Conservation (phyloP, 2,113 vertebrate genomes). For the Sciurus niger region DNA sequence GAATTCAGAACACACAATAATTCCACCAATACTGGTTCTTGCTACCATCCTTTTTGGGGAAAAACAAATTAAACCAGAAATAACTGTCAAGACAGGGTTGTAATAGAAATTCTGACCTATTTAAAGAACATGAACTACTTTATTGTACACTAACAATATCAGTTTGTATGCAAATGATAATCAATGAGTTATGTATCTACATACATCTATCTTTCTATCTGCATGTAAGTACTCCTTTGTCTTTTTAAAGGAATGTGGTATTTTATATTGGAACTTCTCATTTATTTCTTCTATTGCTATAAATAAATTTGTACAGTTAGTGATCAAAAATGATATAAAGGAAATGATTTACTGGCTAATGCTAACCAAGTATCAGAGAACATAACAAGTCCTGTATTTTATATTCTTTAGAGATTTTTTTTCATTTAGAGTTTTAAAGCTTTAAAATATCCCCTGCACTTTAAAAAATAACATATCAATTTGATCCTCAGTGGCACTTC, state of each 20-base stretch:
- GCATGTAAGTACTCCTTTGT: constrained; percentile 61
- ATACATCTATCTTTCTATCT: background rate
- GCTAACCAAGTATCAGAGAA: background rate
- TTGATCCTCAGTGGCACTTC: background rate
- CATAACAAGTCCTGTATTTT: background rate
- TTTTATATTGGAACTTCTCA: constrained; percentile 40
- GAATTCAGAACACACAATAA: background rate
- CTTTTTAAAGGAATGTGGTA: constrained; percentile 15
- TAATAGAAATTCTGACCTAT: constrained; percentile 20
- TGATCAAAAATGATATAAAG: background rate
- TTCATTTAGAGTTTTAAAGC: constrained; percentile 37
- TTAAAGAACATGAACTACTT: background rate
- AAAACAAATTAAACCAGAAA: background rate
- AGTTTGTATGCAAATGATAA: constrained; percentile 28
- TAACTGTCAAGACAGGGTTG: background rate
- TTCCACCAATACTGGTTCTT: background rate
- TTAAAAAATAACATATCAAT: background rate
- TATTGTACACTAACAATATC: background rate
- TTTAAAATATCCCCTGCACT: background rate
- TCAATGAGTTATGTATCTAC: background rate
- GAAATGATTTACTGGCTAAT: constrained; percentile 34
- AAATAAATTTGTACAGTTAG: constrained; percentile 14
- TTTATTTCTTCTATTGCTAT: constrained; percentile 6
- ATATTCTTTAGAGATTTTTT: background rate
- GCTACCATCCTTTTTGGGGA: background rate